Base-by-base conservation (phyloP, 2,888 invertebrate genomes). In the Diachrysia chrysitis region DNA sequence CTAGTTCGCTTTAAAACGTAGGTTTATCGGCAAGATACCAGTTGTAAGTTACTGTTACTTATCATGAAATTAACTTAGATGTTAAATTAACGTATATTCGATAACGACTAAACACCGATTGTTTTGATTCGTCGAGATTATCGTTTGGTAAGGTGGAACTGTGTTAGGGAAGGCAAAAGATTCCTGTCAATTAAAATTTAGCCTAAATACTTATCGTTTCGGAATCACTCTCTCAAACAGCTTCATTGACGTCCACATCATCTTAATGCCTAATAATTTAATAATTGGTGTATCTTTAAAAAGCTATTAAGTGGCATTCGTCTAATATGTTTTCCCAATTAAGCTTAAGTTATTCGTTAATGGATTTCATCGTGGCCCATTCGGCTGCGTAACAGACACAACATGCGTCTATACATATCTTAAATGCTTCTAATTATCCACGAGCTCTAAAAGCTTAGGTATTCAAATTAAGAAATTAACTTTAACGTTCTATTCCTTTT, bases 1-100 rank as follows among this genome's bases (percentile, higher is more conserved):
- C 94, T 95, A 95, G 93, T 93, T 93, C 92, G 94, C 94, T 95
- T 94, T 94, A 94, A 92, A 91, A 89, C 83, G 90, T 95, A 95
- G 93, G 87, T 92, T 90, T 93, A 94, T 94, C 90, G 93, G 93
- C 92, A 93, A 88, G 89, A 92, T 93, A 94, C 94, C 94, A 95
- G 91, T 93, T 91, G 89, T 92, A 92, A 93, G 89, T 92, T 90
- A 91, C 87, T 91, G 87, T 89, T 85, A 87, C 85, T 86, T 85
- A 87, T 87, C 89, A 84, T 87, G 90, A 93, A 92, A 91, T 90
- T 90, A 89, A 89, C 86, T 87, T 93, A 93, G 89, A 85, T 88
- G 77, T 75, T 92, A 86, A 86, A 87, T 81, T 85, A 79, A 81
- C 73, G n/a, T 73, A 82, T 86, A 89, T 88, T 86, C 83, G 86